A percentile compares a stretch with the other conserved stretches of the same genome.
Evolutionary conservation across 2,888 invertebrate genomes (phyloP).

Genomic region (Coenonympha glycerion): DNA sequence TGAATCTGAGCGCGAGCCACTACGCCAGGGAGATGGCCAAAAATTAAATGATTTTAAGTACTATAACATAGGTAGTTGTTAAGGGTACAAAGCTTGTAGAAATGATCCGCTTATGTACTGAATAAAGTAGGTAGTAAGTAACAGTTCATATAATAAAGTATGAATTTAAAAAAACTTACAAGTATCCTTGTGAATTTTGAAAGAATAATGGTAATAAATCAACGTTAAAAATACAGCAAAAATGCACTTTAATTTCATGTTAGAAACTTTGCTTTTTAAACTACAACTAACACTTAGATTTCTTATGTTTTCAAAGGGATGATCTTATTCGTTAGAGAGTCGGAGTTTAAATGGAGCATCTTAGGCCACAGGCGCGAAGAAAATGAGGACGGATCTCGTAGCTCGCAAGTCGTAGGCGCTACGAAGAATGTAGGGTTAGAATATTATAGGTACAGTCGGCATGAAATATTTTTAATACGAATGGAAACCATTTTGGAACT

Average conservation of each 20-base stretch:
- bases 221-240: slow-evolving; percentile 42
- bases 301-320: neutral
- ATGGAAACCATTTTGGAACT: no score
- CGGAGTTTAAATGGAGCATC: slow-evolving; percentile 11
- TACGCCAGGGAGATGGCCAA: no score
- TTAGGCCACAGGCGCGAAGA: neutral
- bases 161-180: slow-evolving; percentile 35
- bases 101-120: no score
- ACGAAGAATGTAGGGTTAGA: slow-evolving; percentile 4
- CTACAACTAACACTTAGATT: neutral
- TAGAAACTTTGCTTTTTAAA: neutral
- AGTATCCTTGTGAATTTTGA: slow-evolving; percentile 37
- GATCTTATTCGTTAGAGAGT: slow-evolving; percentile 6
- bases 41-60: no score
- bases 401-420: slow-evolving; percentile 7
- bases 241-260: slow-evolving; percentile 42
- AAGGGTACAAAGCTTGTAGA: no score
- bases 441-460: slow-evolving; percentile 18
- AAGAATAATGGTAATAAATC: slow-evolving; percentile 45
- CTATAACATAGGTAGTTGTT: no score
- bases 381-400: neutral
- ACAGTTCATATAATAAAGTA: no score
- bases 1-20: no score
- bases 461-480: neutral
- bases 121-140: no score